Percentiles rank a stretch among this genome's conserved stretches.
Conservation (phyloP, 2,797 vertebrate species). For the Pipistrellus nathusii region DNA sequence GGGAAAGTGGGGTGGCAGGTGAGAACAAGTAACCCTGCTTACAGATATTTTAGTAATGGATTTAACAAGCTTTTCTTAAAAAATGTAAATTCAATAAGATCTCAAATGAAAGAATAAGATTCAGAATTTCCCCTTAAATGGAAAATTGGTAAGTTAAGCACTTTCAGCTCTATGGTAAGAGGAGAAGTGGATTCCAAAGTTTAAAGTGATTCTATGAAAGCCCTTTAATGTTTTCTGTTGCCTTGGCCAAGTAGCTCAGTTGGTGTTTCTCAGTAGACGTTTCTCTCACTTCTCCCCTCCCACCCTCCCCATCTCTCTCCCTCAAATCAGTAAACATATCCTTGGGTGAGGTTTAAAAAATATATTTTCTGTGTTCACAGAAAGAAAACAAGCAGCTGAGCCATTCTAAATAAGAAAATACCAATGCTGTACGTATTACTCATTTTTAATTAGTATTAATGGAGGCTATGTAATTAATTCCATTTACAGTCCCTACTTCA, state of each 20-base stretch:
- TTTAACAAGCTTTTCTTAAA: not conserved
- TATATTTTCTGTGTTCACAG: slow-evolving; percentile 68
- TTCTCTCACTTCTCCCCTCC: not conserved
- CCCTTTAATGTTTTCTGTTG: slow-evolving; percentile 73
- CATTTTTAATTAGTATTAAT: slow-evolving; percentile 76
- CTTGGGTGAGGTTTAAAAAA: not conserved
- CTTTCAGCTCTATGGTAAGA: not conserved
- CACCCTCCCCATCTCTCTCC: not conserved
- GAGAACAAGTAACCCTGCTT: not conserved
- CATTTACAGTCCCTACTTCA: slow-evolving; percentile 63
- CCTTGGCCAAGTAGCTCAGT: not conserved
- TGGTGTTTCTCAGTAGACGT: not conserved
- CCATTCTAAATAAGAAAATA: slow-evolving; percentile 71
- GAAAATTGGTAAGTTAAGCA: not conserved
- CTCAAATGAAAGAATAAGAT: not conserved
- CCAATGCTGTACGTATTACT: slow-evolving; percentile 40
- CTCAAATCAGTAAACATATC: not conserved
- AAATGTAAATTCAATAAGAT: not conserved
- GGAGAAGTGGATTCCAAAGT: not conserved
- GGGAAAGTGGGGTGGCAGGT: not conserved
- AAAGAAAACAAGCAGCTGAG: slow-evolving; percentile 70
- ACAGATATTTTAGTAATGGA: not conserved
- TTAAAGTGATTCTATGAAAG: not conserved
- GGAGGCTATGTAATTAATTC: slow-evolving; percentile 71
- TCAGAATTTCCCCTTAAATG: slow-evolving; percentile 1